Evolutionary conservation across 2,113 vertebrate species (phyloP).

Genomic region (Microcebus tavaratra): DNA sequence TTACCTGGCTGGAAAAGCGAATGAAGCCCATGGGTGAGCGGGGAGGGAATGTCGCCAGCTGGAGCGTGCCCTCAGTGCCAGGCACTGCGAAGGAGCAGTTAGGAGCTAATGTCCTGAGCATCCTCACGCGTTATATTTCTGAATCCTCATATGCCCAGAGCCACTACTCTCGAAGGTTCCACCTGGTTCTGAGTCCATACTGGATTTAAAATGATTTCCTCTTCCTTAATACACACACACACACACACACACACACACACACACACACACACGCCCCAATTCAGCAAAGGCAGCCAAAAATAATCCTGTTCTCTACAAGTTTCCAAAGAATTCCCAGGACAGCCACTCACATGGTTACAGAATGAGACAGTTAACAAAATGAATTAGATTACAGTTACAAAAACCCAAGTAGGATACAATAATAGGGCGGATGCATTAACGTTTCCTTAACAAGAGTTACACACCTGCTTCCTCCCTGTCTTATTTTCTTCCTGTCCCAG

Average conservation of each 20-base stretch:
- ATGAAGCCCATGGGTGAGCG: not conserved
- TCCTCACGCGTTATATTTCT: rapidly evolving
- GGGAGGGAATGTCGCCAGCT: not conserved
- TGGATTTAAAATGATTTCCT: not conserved
- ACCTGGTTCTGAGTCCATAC: not conserved
- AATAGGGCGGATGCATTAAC: not conserved
- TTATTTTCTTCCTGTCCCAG: not conserved
- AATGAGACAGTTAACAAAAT: not conserved
- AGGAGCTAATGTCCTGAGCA: rapidly evolving
- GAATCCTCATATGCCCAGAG: not conserved
- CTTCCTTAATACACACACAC: not conserved
- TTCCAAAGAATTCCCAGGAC: conserved; percentile 56
- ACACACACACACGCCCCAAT: not conserved
- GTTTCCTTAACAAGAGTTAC: not conserved
- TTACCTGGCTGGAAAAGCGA: not conserved
- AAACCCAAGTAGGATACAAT: not conserved
- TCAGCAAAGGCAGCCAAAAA: conserved; percentile 34
- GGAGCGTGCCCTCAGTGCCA: not conserved
- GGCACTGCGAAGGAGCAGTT: not conserved
- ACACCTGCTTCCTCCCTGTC: not conserved
- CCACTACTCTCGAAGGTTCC: not conserved
- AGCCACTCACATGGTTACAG: not conserved
- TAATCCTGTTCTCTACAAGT: conserved; percentile 52
- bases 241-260: not conserved
- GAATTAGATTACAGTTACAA: not conserved